phyloP scores from a whole-genome alignment of 2,797 vertebrate species.

The Myotis findleyi region DNA sequence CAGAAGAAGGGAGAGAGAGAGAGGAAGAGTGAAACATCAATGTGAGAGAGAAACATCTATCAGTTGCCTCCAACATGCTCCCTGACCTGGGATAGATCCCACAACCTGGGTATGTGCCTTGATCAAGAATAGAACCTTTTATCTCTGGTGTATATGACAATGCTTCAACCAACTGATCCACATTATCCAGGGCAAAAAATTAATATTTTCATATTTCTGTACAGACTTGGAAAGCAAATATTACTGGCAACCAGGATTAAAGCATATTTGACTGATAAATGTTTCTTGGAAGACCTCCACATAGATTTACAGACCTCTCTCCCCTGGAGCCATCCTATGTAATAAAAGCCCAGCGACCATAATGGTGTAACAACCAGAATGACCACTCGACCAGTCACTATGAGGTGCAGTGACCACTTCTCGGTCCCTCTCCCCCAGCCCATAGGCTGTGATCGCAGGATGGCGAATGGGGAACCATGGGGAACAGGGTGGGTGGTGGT shows the following conservation, averaged over 20 bases:
- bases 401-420: too few relatives aligned
- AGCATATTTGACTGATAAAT: not conserved
- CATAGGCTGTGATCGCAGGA: too few relatives aligned
- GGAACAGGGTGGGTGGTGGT: too few relatives aligned
- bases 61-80: not conserved
- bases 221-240: constrained; percentile 4
- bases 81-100: not conserved
- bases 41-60: not conserved
- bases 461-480: too few relatives aligned
- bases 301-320: not conserved
- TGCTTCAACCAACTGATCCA: not conserved
- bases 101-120: not conserved
- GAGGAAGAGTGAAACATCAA: not conserved
- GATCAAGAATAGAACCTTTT: not conserved
- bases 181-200: not conserved
- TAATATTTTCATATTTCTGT: not conserved
- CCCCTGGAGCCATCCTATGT: not conserved
- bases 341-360: too few relatives aligned
- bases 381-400: too few relatives aligned
- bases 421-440: too few relatives aligned
- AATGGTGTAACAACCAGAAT: too few relatives aligned
- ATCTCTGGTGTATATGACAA: not conserved
- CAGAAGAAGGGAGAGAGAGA: not conserved
- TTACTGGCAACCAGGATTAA: not conserved
- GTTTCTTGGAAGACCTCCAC: not conserved